Evolutionary conservation across 2,113 vertebrate species (phyloP).

Genomic region (Phalacrocorax carbo): DNA sequence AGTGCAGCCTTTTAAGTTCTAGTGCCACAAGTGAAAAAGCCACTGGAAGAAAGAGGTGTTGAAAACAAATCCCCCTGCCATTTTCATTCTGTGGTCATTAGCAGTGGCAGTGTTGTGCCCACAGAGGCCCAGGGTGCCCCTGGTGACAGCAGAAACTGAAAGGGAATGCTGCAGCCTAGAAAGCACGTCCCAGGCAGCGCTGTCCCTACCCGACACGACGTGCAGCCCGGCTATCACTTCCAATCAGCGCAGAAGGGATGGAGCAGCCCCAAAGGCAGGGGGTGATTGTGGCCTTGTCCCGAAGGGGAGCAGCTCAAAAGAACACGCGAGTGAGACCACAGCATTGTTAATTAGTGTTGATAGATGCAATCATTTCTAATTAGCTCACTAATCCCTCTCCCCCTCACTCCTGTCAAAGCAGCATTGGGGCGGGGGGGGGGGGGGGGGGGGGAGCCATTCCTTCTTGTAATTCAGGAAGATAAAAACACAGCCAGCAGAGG

Average conservation of each 20-base stretch:
- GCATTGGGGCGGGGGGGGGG: not conserved
- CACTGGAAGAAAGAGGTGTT: slow-evolving; percentile 33
- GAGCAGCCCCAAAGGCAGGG: slow-evolving; percentile 66
- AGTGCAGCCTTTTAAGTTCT: not conserved
- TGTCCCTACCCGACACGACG: not conserved
- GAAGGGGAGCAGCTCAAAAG: slow-evolving; percentile 74
- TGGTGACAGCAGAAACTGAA: not conserved
- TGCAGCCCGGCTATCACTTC: slow-evolving; percentile 70
- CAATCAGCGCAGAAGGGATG: slow-evolving; percentile 65
- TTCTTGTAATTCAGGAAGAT: not conserved
- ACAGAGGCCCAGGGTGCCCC: not conserved
- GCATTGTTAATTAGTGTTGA: slow-evolving; percentile 81
- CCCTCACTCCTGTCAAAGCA: not conserved
- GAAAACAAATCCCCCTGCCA: slow-evolving; percentile 36
- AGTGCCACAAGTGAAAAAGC: not conserved
- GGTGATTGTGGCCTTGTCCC: slow-evolving; percentile 59
- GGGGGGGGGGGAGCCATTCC: not conserved
- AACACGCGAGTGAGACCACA: slow-evolving; percentile 69
- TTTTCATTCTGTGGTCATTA: slow-evolving; percentile 38
- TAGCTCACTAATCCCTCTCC: slow-evolving; percentile 80
- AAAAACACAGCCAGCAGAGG: not conserved
- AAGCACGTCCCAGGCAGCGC: not conserved
- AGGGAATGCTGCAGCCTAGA: not conserved
- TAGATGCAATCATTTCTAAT: slow-evolving; percentile 84
- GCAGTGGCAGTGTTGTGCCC: not conserved